Evolutionary conservation across 2,113 vertebrate genomes (phyloP), one percentile per base, ranked within the genome.

Genomic region (Cranoglanis bouderius): DNA sequence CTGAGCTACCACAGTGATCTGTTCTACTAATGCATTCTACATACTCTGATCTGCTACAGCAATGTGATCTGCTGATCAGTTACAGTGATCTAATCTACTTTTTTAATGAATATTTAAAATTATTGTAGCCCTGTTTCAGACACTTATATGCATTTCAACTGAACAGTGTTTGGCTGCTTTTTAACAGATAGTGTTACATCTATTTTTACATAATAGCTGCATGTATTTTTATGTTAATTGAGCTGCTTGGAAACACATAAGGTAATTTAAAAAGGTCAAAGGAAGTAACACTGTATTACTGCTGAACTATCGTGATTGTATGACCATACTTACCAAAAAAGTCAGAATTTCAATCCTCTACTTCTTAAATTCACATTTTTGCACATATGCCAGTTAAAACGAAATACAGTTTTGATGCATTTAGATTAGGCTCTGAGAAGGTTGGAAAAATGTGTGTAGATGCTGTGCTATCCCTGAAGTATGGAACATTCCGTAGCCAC

Each of bases 371-470:
- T 43, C 26, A 6, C 10, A 16, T 75, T 43, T 6, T 29, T 61
- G 12, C 16, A 1, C 70, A 10, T 19, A 19, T 74, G 24, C 70
- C 70, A 74, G 51, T n/a, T 43, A 29, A 46, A 75, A 75, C 40
- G 35, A 57, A 61, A 24, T 18, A 78, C 4, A 19, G 2, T 18
- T 61, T 87, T 81, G 29, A 14, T 81, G 77, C 75, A 12, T 63
- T 67, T 1, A 49, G 7, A 16, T 81, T 40, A 67, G 90, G 87
- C 89, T 82, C 87, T 59, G 63, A 78, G 90, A 29, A 83, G 74
- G 90, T 80, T 67, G 77, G 74, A 87, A 85, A 91, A 88, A 90
- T 85, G 84, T 1, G 81, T 90, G 87, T 88, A 90, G 89, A 89
- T 90, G 88, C 88, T 83, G 53, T 67, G 67, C 89, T 65, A 88